Evolutionary conservation across 2,113 vertebrate genomes (phyloP), one percentile per base, ranked within the genome.

Genomic region (Pseudopodoces humilis): DNA sequence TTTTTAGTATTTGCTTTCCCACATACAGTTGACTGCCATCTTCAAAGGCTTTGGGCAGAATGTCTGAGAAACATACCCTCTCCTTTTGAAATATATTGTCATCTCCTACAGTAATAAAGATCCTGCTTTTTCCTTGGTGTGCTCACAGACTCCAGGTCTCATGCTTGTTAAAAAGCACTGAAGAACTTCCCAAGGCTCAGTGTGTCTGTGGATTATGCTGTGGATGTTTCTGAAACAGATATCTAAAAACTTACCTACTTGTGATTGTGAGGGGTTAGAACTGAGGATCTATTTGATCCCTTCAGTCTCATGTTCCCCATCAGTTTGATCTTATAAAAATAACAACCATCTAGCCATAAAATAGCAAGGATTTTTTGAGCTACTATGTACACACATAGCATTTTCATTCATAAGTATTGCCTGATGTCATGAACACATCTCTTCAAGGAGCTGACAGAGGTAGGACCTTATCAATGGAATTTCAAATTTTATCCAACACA

Each of bases 71-170:
- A 83, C 4, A 15, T 0, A 31, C 3, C 8, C 52, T 30, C 13
- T 47, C 16, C 24, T 72, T 72, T 43, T n/a, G 53, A 84, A 70
- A 85, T 37, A 23, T 47, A 15, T 16, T 67, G 28, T 8, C 21
- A 20, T 35, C 25, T 74, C 6, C 56, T 30, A 33, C 0, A 0
- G 28, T 14, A 16, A 70, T 0, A 13, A 31, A 11, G 39, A 64
- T 60, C 30, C 41, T 83, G 22, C 2, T 58, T 76, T 77, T 69
- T 44, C 21, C n/a, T 60, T 33, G 21, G 8, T 55, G 10, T 43
- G 5, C 27, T 80, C 35, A 63, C 23, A 72, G 4, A 62, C 27
- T 43, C 50, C 52, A 35, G 35, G 25, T 70, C 27, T 68, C 60
- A 71, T 35, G 55, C 11, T 52, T 28, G 28, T 47, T 64, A 24